Evolutionary conservation across 1,140 invertebrate genomes (phyloP), one percentile per base, ranked within the genome.

Genomic region (Megathymus violae): DNA sequence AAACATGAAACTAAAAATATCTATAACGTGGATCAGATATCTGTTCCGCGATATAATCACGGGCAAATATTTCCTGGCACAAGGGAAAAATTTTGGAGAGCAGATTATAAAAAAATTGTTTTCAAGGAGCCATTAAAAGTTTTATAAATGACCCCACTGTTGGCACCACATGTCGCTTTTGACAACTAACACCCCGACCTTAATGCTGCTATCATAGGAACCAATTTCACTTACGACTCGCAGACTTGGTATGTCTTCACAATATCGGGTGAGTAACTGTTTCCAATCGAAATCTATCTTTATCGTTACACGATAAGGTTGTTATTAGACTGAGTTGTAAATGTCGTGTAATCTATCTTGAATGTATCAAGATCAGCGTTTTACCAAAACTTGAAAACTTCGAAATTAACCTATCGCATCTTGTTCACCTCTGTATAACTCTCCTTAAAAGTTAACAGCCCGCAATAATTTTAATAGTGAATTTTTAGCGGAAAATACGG

Each of bases 61-160:
- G 10, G 25, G 41, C 40, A 15, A 41, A 50, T 41, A 62, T 15
- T 50, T 59, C 41, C 13, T 22, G 19, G 46, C 38, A 9, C 34
- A 34, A 22, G 43, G 25, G 17, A n/a, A 5, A 70, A 67, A 34
- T 46, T 70, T 65, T 11, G 22, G 14, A 50, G 38, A 41, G 54
- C 63, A 69, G 69, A 71, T 71, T 71, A 65, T 68, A 64, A 67
- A 67, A 50, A 56, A 58, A 69, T 63, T 46, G 34, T 66, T 46
- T 58, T 54, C 47, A 34, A 27, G 52, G 52, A 62, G 58, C 67
- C 67, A 71, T 75, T 75, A 75, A 71, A 75, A 75, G 66, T 75
- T 75, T 64, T 51, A 66, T 52, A 52, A 74, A 74, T 58, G 64
- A 70, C 58, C 62, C 16, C 25, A 58, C 25, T 13, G 27, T 31